These are phyloP conservation scores for Leptopilina myrica DNA, from an alignment of 2,888 invertebrate genomes.

Conservation along the genomic window DNA sequence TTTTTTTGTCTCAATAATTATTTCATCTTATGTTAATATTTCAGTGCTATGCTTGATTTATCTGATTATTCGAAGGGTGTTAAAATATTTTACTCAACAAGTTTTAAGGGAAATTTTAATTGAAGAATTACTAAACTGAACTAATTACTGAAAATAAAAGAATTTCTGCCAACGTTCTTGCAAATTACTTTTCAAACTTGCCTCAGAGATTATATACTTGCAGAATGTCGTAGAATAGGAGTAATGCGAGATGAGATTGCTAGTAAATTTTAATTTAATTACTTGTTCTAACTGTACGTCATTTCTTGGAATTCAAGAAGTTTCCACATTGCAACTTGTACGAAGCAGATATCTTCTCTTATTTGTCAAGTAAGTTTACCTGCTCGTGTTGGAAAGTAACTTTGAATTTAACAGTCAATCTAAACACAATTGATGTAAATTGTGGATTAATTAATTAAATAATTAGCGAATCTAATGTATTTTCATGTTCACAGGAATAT, in stretches of 20 bases:
- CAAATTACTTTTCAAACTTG: constrained; percentile 17
- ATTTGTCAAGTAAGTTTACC: constrained; percentile 30
- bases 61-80: no score
- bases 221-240: constrained; percentile 30
- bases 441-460: neutral
- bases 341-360: constrained; percentile 31
- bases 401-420: constrained; percentile 5
- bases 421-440: neutral
- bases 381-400: constrained; percentile 9
- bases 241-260: constrained; percentile 35
- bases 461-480: neutral
- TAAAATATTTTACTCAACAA: neutral
- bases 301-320: constrained; percentile 33
- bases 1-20: no score
- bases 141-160: neutral
- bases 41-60: no score
- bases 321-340: constrained; percentile 29
- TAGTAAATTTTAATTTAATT: constrained; percentile 37
- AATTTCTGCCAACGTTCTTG: neutral
- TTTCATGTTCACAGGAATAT: no score
- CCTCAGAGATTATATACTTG: constrained; percentile 4
- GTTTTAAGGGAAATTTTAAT: neutral
- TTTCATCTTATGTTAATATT: no score
- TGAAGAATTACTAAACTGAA: constrained; percentile 12
- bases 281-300: constrained; percentile 36